Evolutionary conservation across 2,113 vertebrate genomes (phyloP).

Genomic region (Hydrolagus affinis): DNA sequence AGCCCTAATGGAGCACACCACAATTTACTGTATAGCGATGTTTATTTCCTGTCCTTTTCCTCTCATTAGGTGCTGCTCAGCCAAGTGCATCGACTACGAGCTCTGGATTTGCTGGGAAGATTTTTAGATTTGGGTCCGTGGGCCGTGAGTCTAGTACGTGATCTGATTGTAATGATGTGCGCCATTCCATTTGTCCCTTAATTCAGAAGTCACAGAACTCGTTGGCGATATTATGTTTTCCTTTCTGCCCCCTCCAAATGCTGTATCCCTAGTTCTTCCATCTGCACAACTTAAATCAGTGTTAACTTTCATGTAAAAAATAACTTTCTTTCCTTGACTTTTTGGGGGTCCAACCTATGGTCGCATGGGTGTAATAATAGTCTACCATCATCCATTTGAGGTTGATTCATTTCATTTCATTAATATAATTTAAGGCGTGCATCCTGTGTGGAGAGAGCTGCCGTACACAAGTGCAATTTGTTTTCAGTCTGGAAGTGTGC

Average conservation of each 20-base stretch:
- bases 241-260: neutral
- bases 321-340: no score
- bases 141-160: constrained; percentile 86
- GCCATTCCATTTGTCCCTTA: neutral
- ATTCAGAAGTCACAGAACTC: neutral
- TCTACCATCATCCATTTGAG: no score
- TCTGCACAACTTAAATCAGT: no score
- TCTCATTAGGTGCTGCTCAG: constrained; percentile 82
- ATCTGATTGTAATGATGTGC: neutral
- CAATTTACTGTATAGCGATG: neutral
- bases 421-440: no score
- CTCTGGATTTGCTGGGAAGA: constrained; percentile 81
- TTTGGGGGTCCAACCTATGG: no score
- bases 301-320: no score
- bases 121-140: constrained; percentile 95
- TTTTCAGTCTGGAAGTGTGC: no score
- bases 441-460: no score
- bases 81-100: constrained; percentile 88
- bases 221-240: neutral
- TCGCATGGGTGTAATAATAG: no score
- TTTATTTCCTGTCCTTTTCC: constrained; percentile 34
- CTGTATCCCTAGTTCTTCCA: no score
- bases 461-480: no score
- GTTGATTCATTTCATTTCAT: no score
- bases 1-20: neutral